These are phyloP conservation scores for Corbicula japonica DNA, from an alignment of 2,888 invertebrate genomes.

Conservation along the genomic window DNA sequence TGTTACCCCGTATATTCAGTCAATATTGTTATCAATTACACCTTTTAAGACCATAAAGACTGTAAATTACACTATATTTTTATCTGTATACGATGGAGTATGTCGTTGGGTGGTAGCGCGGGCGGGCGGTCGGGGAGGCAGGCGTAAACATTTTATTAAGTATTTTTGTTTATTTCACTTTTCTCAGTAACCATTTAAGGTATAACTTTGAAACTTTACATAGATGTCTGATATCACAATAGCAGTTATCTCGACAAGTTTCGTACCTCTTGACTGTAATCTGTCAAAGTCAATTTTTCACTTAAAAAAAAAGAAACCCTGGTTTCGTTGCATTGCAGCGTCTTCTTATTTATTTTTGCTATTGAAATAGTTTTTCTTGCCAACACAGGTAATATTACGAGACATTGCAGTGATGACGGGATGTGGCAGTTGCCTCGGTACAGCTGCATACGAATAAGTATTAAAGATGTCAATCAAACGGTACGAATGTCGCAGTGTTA, in stretches of 20 bases:
- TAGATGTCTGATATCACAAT: neutral
- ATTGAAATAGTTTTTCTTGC: neutral
- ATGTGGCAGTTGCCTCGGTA: slow-evolving; percentile 14
- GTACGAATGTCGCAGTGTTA: neutral
- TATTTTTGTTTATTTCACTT: too few relatives aligned
- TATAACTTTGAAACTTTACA: neutral
- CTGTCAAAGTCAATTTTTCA: too few relatives aligned
- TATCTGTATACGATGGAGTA: too few relatives aligned
- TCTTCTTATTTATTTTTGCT: neutral
- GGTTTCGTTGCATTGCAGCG: neutral
- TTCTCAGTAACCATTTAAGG: too few relatives aligned
- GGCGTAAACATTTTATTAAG: too few relatives aligned
- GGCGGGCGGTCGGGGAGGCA: too few relatives aligned
- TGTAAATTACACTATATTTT: too few relatives aligned
- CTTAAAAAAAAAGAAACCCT: too few relatives aligned
- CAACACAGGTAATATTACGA: slow-evolving; percentile 7
- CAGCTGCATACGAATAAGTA: slow-evolving; percentile 2
- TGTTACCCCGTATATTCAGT: too few relatives aligned
- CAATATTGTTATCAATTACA: too few relatives aligned
- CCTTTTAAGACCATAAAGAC: too few relatives aligned
- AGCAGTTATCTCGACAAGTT: neutral
- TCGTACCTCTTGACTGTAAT: neutral
- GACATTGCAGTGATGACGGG: slow-evolving; percentile 15
- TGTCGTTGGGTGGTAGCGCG: too few relatives aligned
- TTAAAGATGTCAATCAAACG: neutral